Evolutionary conservation across 2,113 vertebrate species (phyloP), one percentile per base, ranked within the genome.

Genomic region (Archilochus colubris): DNA sequence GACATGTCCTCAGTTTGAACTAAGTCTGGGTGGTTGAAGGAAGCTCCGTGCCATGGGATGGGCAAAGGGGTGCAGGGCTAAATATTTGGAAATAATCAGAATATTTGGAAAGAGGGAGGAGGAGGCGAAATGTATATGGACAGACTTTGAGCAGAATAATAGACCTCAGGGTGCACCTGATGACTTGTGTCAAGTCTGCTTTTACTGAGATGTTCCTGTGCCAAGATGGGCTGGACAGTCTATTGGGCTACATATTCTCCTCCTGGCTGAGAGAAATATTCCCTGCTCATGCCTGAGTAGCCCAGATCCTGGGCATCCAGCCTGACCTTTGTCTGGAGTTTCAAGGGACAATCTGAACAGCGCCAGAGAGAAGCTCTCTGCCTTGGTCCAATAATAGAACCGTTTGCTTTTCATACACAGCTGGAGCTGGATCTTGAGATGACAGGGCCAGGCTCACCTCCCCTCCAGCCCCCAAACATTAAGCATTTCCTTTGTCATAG

Each of bases 261-360:
- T 58, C 81, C 55, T 92, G 68, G 31, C 76, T 90, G 43, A 64
- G 76, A 51, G 20, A n/a, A 43, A 23, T 67, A 48, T 66, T 80
- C 31, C 31, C 43, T 1, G 0, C 76, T 59, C 4, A 0, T 61
- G 72, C 59, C 44, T 38, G 25, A 59, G 55, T 43, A 25, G 57
- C 48, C 20, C 19, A 24, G 77, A 66, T 18, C 6, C 31, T 44
- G 91, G 58, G 59, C 59, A 55, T 59, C 21, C 63, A 80, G 55
- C 46, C 63, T 93, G 70, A 67, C 75, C 89, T 94, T 70, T 3
- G 0, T 30, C n/a, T 87, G 84, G 46, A 36, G 16, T 73, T 94
- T 80, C 36, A 40, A 30, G 67, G 63, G 46, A 31, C 62, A 40
- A 27, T 36, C 57, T 63, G 74, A 61, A 18, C 70, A 68, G 87